These are phyloP conservation scores for Brachycybe producta DNA, from an alignment of 2,888 invertebrate genomes.

Conservation along the genomic window DNA sequence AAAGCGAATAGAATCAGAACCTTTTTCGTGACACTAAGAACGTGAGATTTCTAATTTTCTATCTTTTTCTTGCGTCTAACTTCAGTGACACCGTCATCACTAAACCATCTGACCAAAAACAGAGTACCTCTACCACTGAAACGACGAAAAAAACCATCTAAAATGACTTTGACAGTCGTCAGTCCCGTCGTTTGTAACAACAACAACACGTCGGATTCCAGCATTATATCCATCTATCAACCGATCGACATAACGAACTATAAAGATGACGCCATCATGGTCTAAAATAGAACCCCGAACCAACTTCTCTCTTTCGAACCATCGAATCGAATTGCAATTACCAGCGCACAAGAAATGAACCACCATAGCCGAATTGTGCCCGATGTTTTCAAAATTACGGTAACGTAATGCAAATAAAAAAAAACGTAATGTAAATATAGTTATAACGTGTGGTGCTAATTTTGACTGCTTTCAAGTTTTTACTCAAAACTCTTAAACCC, in stretches of 20 bases:
- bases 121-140: slow-evolving; percentile 15
- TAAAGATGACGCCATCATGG: slow-evolving; percentile 35
- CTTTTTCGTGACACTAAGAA: background rate
- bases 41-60: background rate
- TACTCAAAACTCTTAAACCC: no score
- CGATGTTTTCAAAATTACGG: no score
- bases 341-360: no score
- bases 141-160: slow-evolving; percentile 17
- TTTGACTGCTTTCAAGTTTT: no score
- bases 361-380: no score
- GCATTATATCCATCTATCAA: slow-evolving; percentile 27
- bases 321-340: no score
- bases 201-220: slow-evolving; percentile 29
- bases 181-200: background rate
- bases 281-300: slow-evolving; percentile 26
- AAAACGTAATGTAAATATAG: no score
- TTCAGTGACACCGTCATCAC: slow-evolving; percentile 17
- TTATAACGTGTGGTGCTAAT: no score
- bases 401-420: no score
- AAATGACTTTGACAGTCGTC: slow-evolving; percentile 3
- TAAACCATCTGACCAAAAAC: slow-evolving; percentile 19
- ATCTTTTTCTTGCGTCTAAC: background rate
- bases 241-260: slow-evolving; percentile 26
- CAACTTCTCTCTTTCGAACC: no score
- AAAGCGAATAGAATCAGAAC: background rate